These are phyloP conservation scores for Synanthedon tipuliformis DNA, from an alignment of 2,888 invertebrate species.

Conservation along the genomic window DNA sequence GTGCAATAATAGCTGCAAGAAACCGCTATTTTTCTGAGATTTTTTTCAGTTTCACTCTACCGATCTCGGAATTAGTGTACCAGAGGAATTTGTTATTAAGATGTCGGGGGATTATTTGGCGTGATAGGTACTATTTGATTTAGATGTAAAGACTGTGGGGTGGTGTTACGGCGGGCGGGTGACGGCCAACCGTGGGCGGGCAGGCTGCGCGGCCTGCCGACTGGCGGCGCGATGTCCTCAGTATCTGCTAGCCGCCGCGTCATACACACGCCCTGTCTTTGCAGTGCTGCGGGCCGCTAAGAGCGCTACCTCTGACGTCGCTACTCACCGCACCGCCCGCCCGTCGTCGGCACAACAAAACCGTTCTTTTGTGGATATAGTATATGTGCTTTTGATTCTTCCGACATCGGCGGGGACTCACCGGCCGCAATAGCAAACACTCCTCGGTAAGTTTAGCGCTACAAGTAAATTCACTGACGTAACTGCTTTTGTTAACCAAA, in stretches of 20 bases:
- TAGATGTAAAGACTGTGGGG: conserved; percentile 49
- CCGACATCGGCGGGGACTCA: conserved; percentile 15
- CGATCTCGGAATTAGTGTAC: conserved; percentile 4
- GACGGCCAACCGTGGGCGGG: conserved; percentile 51
- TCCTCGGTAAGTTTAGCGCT: neutral
- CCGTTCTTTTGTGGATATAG: conserved; percentile 26
- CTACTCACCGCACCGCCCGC: conserved; percentile 13
- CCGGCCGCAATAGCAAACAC: conserved; percentile 1
- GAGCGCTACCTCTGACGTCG: conserved; percentile 9
- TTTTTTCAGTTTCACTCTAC: neutral
- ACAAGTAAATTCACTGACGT: neutral
- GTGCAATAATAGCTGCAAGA: too few species aligned
- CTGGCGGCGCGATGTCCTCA: conserved; percentile 22
- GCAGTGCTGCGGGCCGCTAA: conserved; percentile 16
- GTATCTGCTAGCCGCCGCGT: conserved; percentile 50
- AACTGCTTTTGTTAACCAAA: neutral
- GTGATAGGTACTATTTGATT: conserved; percentile 31
- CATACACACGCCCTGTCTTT: conserved; percentile 47
- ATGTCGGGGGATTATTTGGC: conserved; percentile 19
- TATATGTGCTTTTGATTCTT: conserved; percentile 31
- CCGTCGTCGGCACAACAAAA: conserved; percentile 50
- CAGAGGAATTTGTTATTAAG: too few species aligned
- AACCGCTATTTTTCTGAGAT: too few species aligned
- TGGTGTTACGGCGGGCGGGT: conserved; percentile 43
- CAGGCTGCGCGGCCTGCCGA: conserved; percentile 11